Conservation (phyloP, 2,113 vertebrate species). For the Zapus hudsonius region DNA sequence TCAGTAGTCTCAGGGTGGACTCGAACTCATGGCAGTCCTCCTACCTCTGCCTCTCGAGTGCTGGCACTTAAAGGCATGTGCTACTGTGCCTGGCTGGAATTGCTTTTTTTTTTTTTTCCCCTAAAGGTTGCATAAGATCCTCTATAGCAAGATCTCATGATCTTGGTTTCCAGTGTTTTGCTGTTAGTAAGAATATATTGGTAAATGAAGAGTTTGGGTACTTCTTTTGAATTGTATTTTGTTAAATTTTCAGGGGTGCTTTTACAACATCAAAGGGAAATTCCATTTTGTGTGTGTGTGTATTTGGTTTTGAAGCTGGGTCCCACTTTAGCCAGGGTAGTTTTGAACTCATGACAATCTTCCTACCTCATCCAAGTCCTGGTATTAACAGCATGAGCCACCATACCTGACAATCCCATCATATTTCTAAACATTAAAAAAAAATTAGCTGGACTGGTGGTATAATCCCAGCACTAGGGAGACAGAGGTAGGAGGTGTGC, state of each 20-base stretch:
- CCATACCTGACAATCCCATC: neutral
- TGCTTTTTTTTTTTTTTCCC: neutral
- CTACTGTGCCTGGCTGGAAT: neutral
- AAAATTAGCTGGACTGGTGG: too few species aligned
- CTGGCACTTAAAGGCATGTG: too few species aligned
- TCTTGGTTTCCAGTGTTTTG: neutral
- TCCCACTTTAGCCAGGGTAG: too few species aligned
- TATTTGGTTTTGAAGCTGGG: too few species aligned
- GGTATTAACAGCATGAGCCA: too few species aligned
- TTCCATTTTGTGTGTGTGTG: neutral
- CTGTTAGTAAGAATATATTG: slow-evolving; percentile 1
- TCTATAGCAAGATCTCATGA: neutral
- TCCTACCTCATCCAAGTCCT: too few species aligned
- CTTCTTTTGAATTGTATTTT: slow-evolving; percentile 39
- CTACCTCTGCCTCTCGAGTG: too few species aligned
- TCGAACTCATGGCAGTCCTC: neutral
- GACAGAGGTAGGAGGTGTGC: too few species aligned
- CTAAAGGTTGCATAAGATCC: neutral
- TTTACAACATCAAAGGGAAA: neutral
- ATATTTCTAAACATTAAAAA: neutral
- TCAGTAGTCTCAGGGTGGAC: too few species aligned
- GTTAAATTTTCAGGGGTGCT: slow-evolving; percentile 41
- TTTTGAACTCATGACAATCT: too few species aligned
- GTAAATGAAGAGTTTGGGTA: neutral
- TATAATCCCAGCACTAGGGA: too few species aligned